Evolutionary conservation across 2,113 vertebrate species (phyloP).

Genomic region (Cisticola juncidis): DNA sequence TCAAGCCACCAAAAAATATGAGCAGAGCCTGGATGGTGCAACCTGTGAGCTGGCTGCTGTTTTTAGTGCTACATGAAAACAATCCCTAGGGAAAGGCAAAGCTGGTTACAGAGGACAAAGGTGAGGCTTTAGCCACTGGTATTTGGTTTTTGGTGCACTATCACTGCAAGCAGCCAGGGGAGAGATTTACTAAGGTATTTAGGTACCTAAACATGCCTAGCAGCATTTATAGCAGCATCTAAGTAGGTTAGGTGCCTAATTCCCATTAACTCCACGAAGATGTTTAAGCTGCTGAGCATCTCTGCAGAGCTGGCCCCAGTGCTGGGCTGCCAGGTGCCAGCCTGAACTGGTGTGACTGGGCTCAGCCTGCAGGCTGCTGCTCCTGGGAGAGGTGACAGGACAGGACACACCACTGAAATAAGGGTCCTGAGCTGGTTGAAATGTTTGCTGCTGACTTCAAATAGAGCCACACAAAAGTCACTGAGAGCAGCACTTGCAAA

Average conservation of each 20-base stretch:
- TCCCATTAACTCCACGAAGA: slow-evolving; percentile 44
- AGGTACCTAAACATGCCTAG: slow-evolving; percentile 50
- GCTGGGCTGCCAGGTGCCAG: background rate
- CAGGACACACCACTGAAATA: background rate
- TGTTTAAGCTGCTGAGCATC: slow-evolving; percentile 54
- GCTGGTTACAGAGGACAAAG: slow-evolving; percentile 34
- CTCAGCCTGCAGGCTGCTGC: background rate
- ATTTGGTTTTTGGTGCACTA: slow-evolving; percentile 28
- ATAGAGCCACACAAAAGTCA: background rate
- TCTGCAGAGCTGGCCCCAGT: background rate
- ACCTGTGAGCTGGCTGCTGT: background rate
- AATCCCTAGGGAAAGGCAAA: slow-evolving; percentile 36
- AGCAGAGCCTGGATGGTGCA: background rate
- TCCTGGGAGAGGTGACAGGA: rapidly evolving
- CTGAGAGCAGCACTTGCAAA: background rate
- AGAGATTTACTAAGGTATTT: slow-evolving; percentile 54
- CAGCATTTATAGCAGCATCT: slow-evolving; percentile 65
- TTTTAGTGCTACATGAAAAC: background rate
- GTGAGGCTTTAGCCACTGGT: background rate
- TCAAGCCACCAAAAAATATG: background rate
- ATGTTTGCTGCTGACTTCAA: background rate
- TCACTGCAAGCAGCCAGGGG: background rate
- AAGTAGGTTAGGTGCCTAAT: slow-evolving; percentile 68
- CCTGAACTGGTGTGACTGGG: background rate
- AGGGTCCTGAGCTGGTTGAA: rapidly evolving